phyloP scores from a whole-genome alignment of 2,797 vertebrate genomes.

The Acropternis orthonyx region DNA sequence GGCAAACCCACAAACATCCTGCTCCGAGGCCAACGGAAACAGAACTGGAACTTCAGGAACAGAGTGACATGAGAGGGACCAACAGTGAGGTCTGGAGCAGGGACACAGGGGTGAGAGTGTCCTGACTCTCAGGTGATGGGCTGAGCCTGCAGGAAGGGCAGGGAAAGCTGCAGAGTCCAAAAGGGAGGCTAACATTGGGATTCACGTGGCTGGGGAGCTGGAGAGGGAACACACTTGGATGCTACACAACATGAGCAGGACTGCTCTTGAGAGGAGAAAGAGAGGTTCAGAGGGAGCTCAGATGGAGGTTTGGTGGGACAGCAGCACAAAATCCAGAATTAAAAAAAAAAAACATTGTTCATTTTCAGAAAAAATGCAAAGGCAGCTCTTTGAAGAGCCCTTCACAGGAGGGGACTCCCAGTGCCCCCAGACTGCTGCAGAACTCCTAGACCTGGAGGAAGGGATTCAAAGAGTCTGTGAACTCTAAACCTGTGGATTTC shows the following conservation, averaged over 20 bases:
- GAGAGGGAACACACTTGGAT: background rate
- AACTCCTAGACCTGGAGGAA: background rate
- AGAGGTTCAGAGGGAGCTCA: background rate
- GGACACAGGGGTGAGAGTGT: background rate
- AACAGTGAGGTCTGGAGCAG: background rate
- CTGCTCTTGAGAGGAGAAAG: background rate
- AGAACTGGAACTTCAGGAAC: background rate
- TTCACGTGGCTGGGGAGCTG: background rate
- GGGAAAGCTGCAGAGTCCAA: background rate
- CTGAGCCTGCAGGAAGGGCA: background rate
- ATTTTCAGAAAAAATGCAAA: background rate
- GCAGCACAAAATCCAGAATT: background rate
- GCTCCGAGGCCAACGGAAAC: background rate
- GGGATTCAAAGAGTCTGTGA: background rate
- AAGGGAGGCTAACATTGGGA: background rate
- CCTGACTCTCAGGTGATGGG: background rate
- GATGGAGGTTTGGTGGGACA: background rate
- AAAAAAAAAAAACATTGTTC: background rate
- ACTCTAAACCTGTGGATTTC: background rate
- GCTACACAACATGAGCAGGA: background rate
- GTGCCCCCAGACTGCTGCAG: background rate
- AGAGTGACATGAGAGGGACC: fast-evolving
- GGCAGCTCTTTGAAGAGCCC: background rate
- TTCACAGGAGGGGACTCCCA: background rate
- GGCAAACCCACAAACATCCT: background rate